Base-by-base conservation (phyloP, 2,113 vertebrate genomes). In the Mixornis gularis region DNA sequence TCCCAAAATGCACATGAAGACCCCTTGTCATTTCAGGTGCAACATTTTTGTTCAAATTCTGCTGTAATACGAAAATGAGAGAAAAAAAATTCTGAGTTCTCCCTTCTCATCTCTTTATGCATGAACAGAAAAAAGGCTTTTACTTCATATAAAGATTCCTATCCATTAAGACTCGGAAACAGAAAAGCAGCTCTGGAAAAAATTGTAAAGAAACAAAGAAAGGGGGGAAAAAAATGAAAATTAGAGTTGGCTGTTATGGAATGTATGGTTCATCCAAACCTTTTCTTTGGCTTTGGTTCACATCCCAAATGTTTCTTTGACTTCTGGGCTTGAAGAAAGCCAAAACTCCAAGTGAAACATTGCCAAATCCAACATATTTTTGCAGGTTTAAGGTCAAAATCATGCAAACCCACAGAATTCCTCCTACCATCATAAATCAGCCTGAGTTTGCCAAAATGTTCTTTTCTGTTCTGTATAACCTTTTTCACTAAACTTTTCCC, bases 321-420 rank as follows among this genome's bases (percentile, higher is more conserved):
- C 95, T 96, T 96, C 94, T 95, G 82, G 84, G 77, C 59, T 94
- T 84, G 79, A 92, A 92, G 65, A 71, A 95, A 95, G 94, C 90
- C 94, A 96, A 95, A 95, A 72, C 62, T 86, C 46, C 26, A 90
- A 92, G 70, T 78, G 85, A 96, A 96, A 95, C 19, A 1, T 72
- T 92, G 96, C 96, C 95, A 96, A 96, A 95, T 95, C 73, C 79
- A 92, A 96, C 86, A 95, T 89, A 90, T 53, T 93, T 96, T 85
- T 93, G 85, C 70, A 94, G 89, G 93, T 95, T 94, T 95, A 72
- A 90, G 95, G 95, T 96, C 93, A 96, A 96, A 95, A 88, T 70
- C 89, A 93, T 79, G 82, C 56, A 96, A 96, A 96, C 65, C 87
- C 85, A 58, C 71, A 59, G 77, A 95, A 84, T 69, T 95, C 70